phyloP scores from a whole-genome alignment of 2,888 invertebrate genomes.

The Conus canariensis region DNA sequence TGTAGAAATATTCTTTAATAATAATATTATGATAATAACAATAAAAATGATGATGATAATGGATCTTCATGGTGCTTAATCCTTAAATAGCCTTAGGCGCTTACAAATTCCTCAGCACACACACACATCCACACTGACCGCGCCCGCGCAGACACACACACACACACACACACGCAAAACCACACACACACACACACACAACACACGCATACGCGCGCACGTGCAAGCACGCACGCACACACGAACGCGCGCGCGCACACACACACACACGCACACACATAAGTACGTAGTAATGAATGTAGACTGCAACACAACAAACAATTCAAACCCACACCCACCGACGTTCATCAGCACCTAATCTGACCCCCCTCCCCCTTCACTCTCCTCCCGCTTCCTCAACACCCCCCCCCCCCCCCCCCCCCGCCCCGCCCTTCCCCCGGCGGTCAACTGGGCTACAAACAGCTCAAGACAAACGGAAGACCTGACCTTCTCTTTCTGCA shows the following conservation, averaged over 20 bases:
- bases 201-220: background rate
- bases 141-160: slow-evolving; percentile 1
- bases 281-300: background rate
- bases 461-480: no score
- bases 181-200: background rate
- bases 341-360: background rate
- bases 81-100: no score
- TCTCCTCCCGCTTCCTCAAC: background rate
- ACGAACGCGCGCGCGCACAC: background rate
- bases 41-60: no score
- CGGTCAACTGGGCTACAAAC: no score
- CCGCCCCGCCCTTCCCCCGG: background rate
- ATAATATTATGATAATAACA: no score
- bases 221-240: background rate
- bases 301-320: background rate
- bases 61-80: no score
- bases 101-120: no score
- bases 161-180: background rate
- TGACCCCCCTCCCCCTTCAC: background rate
- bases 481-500: slow-evolving; percentile 68
- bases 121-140: no score
- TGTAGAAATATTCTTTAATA: background rate
- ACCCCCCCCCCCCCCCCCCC: background rate
- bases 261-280: background rate
- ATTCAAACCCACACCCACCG: background rate